These are phyloP conservation scores for Erannis defoliaria DNA, from an alignment of 2,888 invertebrate species.

Conservation along the genomic window DNA sequence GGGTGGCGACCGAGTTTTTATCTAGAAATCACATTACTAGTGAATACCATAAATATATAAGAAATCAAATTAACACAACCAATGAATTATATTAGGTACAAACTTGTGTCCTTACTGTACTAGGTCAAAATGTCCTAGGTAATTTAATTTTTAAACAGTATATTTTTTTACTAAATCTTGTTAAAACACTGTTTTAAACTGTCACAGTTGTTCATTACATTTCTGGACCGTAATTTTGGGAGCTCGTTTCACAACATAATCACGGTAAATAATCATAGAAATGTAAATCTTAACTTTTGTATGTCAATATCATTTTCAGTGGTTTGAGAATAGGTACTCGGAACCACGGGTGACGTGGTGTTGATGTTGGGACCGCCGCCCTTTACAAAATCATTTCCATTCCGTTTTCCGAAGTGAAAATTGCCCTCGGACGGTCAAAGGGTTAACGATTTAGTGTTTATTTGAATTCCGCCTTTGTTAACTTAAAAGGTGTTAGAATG, in stretches of 20 bases:
- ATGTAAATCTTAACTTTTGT: neutral
- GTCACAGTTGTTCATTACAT: too few species aligned
- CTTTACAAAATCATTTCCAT: conserved; percentile 82
- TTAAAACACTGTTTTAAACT: too few species aligned
- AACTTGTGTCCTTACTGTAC: neutral
- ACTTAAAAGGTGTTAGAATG: conserved; percentile 84
- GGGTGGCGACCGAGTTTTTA: conserved; percentile 38
- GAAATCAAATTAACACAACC: conserved; percentile 32
- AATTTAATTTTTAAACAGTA: too few species aligned
- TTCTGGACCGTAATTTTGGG: too few species aligned
- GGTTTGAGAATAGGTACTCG: conserved; percentile 54
- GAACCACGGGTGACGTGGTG: conserved; percentile 57
- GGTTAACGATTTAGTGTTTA: conserved; percentile 85
- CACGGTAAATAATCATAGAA: too few species aligned
- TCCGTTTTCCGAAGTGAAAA: conserved; percentile 83
- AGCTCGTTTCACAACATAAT: too few species aligned
- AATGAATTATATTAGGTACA: neutral
- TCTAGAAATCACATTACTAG: conserved; percentile 33
- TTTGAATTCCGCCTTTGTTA: conserved; percentile 85
- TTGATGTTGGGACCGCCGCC: conserved; percentile 62
- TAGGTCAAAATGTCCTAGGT: too few species aligned
- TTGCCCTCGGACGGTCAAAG: conserved; percentile 84
- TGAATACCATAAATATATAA: conserved; percentile 37
- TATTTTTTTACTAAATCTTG: neutral
- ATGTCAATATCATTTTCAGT: conserved; percentile 18